Conservation (phyloP, 1,140 invertebrate species). For the Anadara kagoshimensis region DNA sequence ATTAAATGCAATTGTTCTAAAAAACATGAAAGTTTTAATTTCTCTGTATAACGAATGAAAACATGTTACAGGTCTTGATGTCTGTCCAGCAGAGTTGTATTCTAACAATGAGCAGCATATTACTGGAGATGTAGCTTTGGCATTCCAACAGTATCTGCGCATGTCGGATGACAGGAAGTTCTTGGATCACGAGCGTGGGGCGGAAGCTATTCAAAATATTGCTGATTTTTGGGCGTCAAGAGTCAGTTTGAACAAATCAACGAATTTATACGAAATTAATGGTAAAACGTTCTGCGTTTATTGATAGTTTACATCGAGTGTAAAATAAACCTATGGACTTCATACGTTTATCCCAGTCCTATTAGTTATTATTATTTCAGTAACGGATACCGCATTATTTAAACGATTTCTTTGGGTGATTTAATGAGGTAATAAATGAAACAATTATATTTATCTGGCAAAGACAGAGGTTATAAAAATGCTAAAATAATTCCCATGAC, state of each 20-base stretch:
- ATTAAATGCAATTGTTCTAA: no score
- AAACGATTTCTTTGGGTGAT: no score
- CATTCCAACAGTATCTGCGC: slow-evolving; percentile 72
- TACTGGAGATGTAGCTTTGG: slow-evolving; percentile 73
- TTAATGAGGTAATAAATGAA: not conserved
- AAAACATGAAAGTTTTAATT: no score
- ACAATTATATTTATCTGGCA: no score
- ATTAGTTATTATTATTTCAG: no score
- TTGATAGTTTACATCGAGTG: no score
- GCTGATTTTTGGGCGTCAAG: slow-evolving; percentile 72
- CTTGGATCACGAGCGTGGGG: slow-evolving; percentile 46
- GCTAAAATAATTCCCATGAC: no score
- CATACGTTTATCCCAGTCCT: no score
- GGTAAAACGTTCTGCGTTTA: slow-evolving; percentile 35
- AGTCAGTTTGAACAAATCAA: slow-evolving; percentile 33
- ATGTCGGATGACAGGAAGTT: slow-evolving; percentile 61
- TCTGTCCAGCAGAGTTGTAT: slow-evolving; percentile 48
- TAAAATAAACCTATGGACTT: no score
- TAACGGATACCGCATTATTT: no score
- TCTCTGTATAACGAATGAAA: no score
- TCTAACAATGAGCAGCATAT: slow-evolving; percentile 71
- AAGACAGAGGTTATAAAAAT: no score
- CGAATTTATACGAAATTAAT: slow-evolving; percentile 54
- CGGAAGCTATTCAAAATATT: slow-evolving; percentile 64
- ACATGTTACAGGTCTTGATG: slow-evolving; percentile 58